Conservation (phyloP, 2,797 vertebrate species). For the Xiphophorus birchmanni region DNA sequence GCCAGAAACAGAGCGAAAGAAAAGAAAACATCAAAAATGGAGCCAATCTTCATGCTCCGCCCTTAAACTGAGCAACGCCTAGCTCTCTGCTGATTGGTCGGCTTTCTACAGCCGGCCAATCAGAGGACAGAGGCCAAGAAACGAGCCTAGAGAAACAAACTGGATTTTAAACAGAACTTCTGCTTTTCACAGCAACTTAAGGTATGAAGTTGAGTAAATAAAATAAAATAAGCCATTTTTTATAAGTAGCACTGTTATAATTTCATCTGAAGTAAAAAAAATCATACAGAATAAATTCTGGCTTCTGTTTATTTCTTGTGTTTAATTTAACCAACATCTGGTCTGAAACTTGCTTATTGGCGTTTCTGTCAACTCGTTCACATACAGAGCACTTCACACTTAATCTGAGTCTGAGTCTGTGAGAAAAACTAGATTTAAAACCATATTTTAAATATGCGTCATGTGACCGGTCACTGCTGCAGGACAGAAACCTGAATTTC, state of each 20-base stretch:
- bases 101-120: not conserved
- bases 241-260: not conserved
- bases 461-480: no score
- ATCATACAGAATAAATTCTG: not conserved
- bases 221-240: not conserved
- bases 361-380: not conserved
- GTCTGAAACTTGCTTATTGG: not conserved
- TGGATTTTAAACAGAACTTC: not conserved
- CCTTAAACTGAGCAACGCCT: not conserved
- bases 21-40: no score
- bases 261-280: not conserved
- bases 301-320: not conserved
- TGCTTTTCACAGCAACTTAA: not conserved
- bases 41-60: not conserved
- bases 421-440: no score
- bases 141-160: not conserved
- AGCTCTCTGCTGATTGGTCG: not conserved
- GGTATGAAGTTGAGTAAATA: not conserved
- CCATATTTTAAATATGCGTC: no score
- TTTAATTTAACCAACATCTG: not conserved
- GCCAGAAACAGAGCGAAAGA: not conserved
- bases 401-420: no score
- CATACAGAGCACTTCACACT: no score
- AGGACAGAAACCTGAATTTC: no score
- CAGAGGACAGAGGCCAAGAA: not conserved